Evolutionary conservation across 2,888 invertebrate species (phyloP), one percentile per base, ranked within the genome.

Genomic region (Glaucopsyche alexis): DNA sequence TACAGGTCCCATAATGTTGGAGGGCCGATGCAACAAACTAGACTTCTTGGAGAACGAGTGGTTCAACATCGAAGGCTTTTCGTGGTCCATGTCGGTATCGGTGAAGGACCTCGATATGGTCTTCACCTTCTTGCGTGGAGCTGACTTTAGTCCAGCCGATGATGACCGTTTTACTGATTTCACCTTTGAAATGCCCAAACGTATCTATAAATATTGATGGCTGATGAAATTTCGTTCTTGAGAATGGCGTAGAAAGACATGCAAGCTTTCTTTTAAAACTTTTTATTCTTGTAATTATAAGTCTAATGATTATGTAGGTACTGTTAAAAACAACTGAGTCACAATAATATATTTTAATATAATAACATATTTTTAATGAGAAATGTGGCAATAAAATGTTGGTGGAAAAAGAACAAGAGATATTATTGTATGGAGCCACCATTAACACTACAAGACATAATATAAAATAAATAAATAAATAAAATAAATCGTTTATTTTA

Each of bases 1-100:
- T 87, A 96, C 96, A 79, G 96, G 95, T 89, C 95, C 93, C 79
- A 94, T 87, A 74, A 95, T 94, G 80, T 95, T 94, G 11, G 95
- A 94, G 0, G 96, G 96, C 77, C 96, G 94, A 80, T 96, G 95
- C 78, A 96, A 88, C 79, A 96, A 80, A 74, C 93, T 93, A 74
- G 93, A 92, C 78, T 93, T 90, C 87, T 93, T 93, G 74, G 90
- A 89, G 87, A 93, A 94, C 8, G 93, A 93, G 76, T 92, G 93
- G 79, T 94, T 94, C 82, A 95, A 85, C 85, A 94, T 93, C 0
- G 95, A 91, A 0, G 94, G 94, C 85, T 91, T 91, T 80, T 94
- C 94, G 80, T 90, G 88, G 71, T 89, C 84, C 77, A 91, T 83
- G 66, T 91, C 91, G 1, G 87, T 79, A 80, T 94, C 93, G 11